Percentiles rank a stretch among this genome's conserved stretches.
Evolutionary conservation across 2,888 invertebrate species (phyloP).

Genomic region (Dione vanillae): DNA sequence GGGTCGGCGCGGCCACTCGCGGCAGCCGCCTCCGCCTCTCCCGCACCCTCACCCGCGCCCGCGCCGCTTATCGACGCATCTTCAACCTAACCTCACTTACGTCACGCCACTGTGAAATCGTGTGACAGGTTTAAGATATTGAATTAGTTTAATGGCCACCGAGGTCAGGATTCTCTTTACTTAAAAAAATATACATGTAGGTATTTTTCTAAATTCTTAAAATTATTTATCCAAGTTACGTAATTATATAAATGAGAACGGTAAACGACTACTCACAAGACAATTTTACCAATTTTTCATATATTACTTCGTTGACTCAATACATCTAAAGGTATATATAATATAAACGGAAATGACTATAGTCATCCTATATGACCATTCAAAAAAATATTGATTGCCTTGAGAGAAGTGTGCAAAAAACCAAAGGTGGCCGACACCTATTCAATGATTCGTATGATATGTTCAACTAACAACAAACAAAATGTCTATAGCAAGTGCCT

Average conservation of each 20-base stretch:
- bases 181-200: slow-evolving; percentile 16
- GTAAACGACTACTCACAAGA: not conserved
- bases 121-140: slow-evolving; percentile 50
- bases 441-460: slow-evolving; percentile 76
- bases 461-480: slow-evolving; percentile 77
- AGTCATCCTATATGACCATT: slow-evolving; percentile 16
- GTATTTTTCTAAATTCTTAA: not conserved
- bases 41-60: slow-evolving; percentile 57
- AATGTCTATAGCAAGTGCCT: slow-evolving; percentile 78
- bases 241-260: too few species aligned
- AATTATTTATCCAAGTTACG: not conserved
- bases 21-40: slow-evolving; percentile 63
- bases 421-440: slow-evolving; percentile 74
- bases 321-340: not conserved
- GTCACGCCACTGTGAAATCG: slow-evolving; percentile 61
- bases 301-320: not conserved
- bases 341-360: slow-evolving; percentile 2
- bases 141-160: slow-evolving; percentile 48
- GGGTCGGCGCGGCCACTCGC: slow-evolving; percentile 80
- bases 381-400: slow-evolving; percentile 35
- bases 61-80: slow-evolving; percentile 77
- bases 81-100: slow-evolving; percentile 75
- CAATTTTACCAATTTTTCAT: too few species aligned
- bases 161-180: slow-evolving; percentile 38
- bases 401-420: slow-evolving; percentile 52